phyloP scores from a whole-genome alignment of 2,888 invertebrate genomes.

The Amorpha juglandis region DNA sequence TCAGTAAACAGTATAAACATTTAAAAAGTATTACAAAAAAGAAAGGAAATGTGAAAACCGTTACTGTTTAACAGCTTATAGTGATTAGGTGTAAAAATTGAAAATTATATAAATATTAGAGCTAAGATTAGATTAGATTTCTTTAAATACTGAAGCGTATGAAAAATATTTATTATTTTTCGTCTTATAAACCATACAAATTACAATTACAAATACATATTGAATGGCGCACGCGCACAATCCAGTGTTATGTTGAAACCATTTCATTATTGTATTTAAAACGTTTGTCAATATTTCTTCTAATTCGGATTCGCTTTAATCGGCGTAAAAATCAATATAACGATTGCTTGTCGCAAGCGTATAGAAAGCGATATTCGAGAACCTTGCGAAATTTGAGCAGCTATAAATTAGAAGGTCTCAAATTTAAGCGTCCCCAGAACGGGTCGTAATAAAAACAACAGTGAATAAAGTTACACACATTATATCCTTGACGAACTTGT shows the following conservation, averaged over 20 bases:
- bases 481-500: background rate
- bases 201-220: background rate
- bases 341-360: too few species aligned
- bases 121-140: too few species aligned
- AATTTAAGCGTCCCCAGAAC: conserved; percentile 17
- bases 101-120: too few species aligned
- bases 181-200: too few species aligned
- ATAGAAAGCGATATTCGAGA: conserved; percentile 11
- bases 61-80: too few species aligned
- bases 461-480: background rate
- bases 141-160: too few species aligned
- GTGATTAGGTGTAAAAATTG: too few species aligned
- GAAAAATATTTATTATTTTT: too few species aligned
- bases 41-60: too few species aligned
- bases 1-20: too few species aligned
- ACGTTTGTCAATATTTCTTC: background rate
- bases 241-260: background rate
- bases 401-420: conserved; percentile 9
- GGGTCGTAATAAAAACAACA: conserved; percentile 8
- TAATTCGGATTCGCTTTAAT: background rate
- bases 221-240: background rate
- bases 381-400: conserved; percentile 16
- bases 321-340: background rate
- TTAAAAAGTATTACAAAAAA: too few species aligned
- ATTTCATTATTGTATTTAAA: background rate